These are phyloP conservation scores for Campylomormyrus tamandua DNA, from an alignment of 2,113 vertebrate genomes.

Conservation along the genomic window DNA sequence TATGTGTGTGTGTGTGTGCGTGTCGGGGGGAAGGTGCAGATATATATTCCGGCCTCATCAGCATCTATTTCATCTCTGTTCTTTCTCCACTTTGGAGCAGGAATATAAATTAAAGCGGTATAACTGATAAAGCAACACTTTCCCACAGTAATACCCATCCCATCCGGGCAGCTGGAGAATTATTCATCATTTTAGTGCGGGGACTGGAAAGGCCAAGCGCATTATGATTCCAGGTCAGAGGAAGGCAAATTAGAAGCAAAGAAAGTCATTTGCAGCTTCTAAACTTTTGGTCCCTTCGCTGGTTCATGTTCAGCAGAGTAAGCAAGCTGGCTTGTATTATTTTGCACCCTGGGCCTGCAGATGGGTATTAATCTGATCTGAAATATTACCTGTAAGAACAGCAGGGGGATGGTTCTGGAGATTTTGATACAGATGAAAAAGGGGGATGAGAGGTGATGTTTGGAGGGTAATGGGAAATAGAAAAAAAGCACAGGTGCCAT, in stretches of 20 bases:
- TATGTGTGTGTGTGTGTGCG: neutral
- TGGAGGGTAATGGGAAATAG: neutral
- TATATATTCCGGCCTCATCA: neutral
- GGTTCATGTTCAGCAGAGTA: neutral
- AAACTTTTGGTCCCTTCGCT: neutral
- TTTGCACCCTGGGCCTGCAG: neutral
- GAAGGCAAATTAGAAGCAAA: neutral
- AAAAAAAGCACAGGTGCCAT: neutral
- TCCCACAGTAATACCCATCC: neutral
- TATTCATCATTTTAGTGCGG: neutral
- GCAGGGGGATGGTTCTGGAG: neutral
- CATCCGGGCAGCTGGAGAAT: neutral
- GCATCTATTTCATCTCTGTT: conserved; percentile 13
- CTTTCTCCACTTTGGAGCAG: conserved; percentile 3
- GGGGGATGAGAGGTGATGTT: neutral
- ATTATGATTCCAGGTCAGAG: neutral
- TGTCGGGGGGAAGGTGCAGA: neutral
- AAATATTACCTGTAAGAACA: neutral
- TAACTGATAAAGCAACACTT: neutral
- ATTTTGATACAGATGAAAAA: neutral
- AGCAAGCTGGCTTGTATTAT: neutral
- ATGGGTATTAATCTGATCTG: conserved; percentile 14
- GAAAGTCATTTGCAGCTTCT: neutral
- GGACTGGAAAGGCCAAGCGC: neutral
- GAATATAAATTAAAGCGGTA: conserved; percentile 11